Base-by-base conservation (phyloP, 2,797 vertebrate species). In the Acanthurus lineatus region DNA sequence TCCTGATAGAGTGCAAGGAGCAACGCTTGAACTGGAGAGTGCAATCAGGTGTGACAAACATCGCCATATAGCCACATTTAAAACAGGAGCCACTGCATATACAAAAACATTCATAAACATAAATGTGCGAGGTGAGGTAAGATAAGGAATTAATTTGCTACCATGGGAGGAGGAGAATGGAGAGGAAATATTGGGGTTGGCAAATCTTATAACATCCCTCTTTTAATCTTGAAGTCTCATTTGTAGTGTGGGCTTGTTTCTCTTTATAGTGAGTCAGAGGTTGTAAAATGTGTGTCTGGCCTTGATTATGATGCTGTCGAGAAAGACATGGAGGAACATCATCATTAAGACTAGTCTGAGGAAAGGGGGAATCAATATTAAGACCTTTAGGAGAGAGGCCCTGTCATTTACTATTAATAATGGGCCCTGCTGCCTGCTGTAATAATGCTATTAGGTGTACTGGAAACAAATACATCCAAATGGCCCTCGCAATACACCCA, bases 361-460 rank as follows among this genome's bases (percentile, higher is more conserved):
- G 66, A 85, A 71, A 25, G 69, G 44, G 59, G 57, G 64, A 73
- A 92, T 94, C 92, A 91, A 94, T 93, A 90, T 76, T 71, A 82
- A 85, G 91, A 92, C 92, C 92, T 93, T 91, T 90, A 89, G 85
- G 76, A 88, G 79, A 84, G 73, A 86, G 15, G 22, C 66, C 59
- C 51, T 80, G 86, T 87, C 90, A 92, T 90, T 92, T 91, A 89
- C 86, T 87, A 90, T 91, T 93, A 90, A 92, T 92, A 90, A 90
- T 85, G 60, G 78, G 32, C 32, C 68, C 44, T 72, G 61, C 84
- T 17, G 61, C 68, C 71, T 85, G 87, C 82, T 86, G 87, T 89
- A 91, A 87, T 87, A 89, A 89, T 54, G 69, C 67, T 72, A 90
- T 89, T 90, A 89, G 71, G 70, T 76, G 45, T 57, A 77, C 69